Evolutionary conservation across 2,888 invertebrate genomes (phyloP).

Genomic region (Halictus ligatus): DNA sequence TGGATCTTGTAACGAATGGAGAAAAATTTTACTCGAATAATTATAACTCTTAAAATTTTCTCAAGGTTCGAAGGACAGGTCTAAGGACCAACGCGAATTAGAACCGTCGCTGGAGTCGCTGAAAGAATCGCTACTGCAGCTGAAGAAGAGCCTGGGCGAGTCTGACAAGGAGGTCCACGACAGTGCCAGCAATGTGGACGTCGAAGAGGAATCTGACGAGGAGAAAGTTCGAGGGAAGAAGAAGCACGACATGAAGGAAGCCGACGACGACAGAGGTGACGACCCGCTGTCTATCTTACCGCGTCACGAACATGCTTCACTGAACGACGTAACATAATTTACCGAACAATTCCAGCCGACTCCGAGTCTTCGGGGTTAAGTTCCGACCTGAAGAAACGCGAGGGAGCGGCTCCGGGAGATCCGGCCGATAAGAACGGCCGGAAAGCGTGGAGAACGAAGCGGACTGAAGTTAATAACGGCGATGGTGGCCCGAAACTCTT

Average conservation of each 20-base stretch:
- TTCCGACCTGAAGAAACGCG: slow-evolving; percentile 35
- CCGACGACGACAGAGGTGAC: not conserved
- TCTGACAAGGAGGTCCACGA: slow-evolving; percentile 21
- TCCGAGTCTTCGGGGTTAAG: slow-evolving; percentile 6
- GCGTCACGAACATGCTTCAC: no score
- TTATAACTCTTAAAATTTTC: not conserved
- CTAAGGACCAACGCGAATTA: slow-evolving; percentile 24
- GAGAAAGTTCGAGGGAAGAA: not conserved
- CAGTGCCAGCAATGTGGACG: not conserved
- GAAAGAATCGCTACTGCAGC: slow-evolving; percentile 69
- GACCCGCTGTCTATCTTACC: no score
- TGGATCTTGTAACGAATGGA: no score
- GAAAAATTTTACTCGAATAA: no score
- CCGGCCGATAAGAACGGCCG: slow-evolving; percentile 34
- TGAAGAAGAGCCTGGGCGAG: slow-evolving; percentile 66
- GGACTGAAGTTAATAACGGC: slow-evolving; percentile 45
- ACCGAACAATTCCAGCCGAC: not conserved
- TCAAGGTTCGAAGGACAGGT: not conserved
- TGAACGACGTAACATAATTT: no score
- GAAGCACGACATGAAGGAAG: not conserved
- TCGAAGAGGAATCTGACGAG: slow-evolving; percentile 1
- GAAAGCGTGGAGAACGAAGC: slow-evolving; percentile 54
- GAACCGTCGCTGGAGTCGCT: slow-evolving; percentile 68
- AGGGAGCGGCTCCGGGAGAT: slow-evolving; percentile 25
- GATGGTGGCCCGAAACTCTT: slow-evolving; percentile 46